These are phyloP conservation scores for Ardeotis arabs DNA, from an alignment of 2,113 vertebrate species.

Conservation along the genomic window DNA sequence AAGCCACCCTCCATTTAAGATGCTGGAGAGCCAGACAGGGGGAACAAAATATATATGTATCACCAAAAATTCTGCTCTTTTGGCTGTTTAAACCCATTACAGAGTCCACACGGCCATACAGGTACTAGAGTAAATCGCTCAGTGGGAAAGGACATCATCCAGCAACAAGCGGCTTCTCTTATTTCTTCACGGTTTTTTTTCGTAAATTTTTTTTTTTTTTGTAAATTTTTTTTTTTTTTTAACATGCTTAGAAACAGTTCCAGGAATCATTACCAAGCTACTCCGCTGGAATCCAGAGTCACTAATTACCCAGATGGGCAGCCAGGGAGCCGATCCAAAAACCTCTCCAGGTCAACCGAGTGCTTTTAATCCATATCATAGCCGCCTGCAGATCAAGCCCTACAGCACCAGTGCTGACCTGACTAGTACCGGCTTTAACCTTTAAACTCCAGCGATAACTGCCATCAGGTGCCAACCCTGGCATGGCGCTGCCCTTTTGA, in stretches of 20 bases:
- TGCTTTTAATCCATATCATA: rapidly evolving
- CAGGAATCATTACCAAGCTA: not conserved
- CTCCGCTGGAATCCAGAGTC: not conserved
- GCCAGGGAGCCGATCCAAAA: not conserved
- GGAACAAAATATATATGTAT: no score
- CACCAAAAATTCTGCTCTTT: not conserved
- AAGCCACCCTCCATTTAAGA: not conserved
- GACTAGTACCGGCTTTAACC: not conserved
- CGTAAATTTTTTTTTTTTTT: not conserved
- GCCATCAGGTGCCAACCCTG: not conserved
- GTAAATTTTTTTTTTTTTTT: not conserved
- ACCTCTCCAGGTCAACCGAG: not conserved
- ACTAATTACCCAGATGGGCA: conserved; percentile 4
- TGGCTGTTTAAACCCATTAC: not conserved
- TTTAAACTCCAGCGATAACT: not conserved
- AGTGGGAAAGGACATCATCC: not conserved
- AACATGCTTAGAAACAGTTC: not conserved
- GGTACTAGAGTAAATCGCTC: not conserved
- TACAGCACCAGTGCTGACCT: not conserved
- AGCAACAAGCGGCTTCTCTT: not conserved
- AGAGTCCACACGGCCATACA: not conserved
- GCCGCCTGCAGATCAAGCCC: not conserved
- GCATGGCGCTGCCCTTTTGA: rapidly evolving
- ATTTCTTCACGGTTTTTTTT: not conserved
- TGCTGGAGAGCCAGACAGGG: not conserved